Evolutionary conservation across 2,113 vertebrate genomes (phyloP), one percentile per base, ranked within the genome.

Genomic region (Dipodomys ordii): DNA sequence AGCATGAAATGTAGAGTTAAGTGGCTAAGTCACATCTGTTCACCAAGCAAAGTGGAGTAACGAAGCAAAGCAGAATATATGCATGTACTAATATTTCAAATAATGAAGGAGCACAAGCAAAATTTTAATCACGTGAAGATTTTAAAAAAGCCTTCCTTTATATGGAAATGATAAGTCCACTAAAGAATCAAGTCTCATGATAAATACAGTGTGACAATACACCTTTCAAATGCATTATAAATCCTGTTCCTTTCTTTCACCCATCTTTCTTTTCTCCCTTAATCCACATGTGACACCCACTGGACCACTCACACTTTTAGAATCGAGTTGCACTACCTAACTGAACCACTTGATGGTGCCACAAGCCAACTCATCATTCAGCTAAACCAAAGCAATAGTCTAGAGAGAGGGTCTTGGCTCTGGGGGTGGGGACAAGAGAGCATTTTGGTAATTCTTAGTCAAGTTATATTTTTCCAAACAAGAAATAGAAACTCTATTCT

Each of bases 331-430:
- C 93, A 96, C 27, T 95, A 88, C 83, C 73, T 90, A 78, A 35
- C 46, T 93, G 82, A 77, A 35, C 89, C 96, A 96, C 97, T 92
- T 87, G 97, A 92, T 83, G 97, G 96, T 49, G 95, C 49, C 79
- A 95, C 89, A 95, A 74, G 94, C 71, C 62, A 89, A 94, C 65
- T 46, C 88, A 89, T 6, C 87, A 22, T 27, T 73, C 32, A 64
- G 82, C 15, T 16, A 62, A 20, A 28, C 49, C 53, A 57, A 57
- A 57, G 53, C 53, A 57, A 57, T 13, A 57, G 53, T 18, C 15
- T 57, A 57, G 53, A 57, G 53, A 57, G 15, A 57, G 53, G 53
- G 53, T 16, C 53, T 13, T 57, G 53, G 53, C 53, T 57, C 53
- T 57, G 53, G 53, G 53, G 53, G 12, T 57, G 12, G 53, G 53